phyloP scores from a whole-genome alignment of 2,113 vertebrate genomes.

The Aphyosemion australe region DNA sequence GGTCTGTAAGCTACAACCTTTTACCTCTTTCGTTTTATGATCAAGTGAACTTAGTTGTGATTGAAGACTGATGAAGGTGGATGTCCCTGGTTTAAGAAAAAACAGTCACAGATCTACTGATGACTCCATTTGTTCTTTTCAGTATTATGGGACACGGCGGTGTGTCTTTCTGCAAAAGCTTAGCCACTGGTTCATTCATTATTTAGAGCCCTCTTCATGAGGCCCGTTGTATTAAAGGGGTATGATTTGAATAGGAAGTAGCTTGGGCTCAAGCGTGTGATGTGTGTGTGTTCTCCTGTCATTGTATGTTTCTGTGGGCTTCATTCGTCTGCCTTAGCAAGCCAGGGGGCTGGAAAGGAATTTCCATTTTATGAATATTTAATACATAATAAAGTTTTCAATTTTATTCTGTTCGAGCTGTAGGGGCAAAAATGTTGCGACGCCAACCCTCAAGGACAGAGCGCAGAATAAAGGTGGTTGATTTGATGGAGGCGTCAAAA shows the following conservation, averaged over 20 bases:
- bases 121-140: conserved; percentile 60
- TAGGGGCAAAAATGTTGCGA: conserved; percentile 61
- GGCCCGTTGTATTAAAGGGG: conserved; percentile 72
- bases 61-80: conserved; percentile 12
- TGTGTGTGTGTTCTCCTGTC: conserved; percentile 74
- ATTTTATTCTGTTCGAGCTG: conserved; percentile 73
- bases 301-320: conserved; percentile 73
- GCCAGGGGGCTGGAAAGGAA: conserved; percentile 74
- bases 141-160: conserved; percentile 61
- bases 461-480: conserved; percentile 49
- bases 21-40: conserved; percentile 48
- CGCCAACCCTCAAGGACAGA: conserved; percentile 69
- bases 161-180: conserved; percentile 62
- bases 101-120: conserved; percentile 53
- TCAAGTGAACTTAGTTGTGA: conserved; percentile 42
- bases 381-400: conserved; percentile 79
- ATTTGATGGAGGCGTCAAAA: conserved; percentile 52
- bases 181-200: conserved; percentile 72
- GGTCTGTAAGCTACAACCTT: conserved; percentile 37
- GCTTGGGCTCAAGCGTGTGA: conserved; percentile 64
- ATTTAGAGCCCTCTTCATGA: conserved; percentile 69
- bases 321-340: conserved; percentile 70
- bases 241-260: conserved; percentile 78
- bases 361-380: conserved; percentile 82
- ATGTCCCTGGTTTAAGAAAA: conserved; percentile 19